Conservation (phyloP, 2,888 invertebrate genomes). For the Chrysopilus asiliformis region DNA sequence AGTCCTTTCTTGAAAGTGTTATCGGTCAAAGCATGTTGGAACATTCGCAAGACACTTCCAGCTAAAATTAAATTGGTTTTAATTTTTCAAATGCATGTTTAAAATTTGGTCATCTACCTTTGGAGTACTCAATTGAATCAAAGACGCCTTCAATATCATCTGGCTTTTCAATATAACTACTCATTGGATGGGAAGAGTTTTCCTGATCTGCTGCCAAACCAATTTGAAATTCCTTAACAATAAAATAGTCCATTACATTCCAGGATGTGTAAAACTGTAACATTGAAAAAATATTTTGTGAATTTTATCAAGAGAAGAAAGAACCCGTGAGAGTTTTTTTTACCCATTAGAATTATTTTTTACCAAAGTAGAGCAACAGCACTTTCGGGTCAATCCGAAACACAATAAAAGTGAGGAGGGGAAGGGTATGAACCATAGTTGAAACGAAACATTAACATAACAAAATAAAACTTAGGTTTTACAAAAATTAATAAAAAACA, state of each 20-base stretch:
- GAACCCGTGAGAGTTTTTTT: background rate
- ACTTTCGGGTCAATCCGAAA: background rate
- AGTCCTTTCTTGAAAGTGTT: conserved; percentile 1
- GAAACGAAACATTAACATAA: too few relatives aligned
- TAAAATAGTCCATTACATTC: conserved; percentile 64
- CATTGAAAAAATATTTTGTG: background rate
- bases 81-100: too few relatives aligned
- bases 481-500: too few relatives aligned
- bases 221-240: conserved; percentile 55
- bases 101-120: too few relatives aligned
- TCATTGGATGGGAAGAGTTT: conserved; percentile 65
- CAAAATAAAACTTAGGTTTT: too few relatives aligned
- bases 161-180: conserved; percentile 66
- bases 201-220: conserved; percentile 60
- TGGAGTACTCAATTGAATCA: conserved; percentile 76
- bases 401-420: background rate
- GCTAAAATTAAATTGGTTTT: conserved; percentile 40
- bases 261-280: conserved; percentile 45
- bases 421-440: too few relatives aligned
- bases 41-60: conserved; percentile 48
- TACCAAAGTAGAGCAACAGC: background rate
- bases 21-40: conserved; percentile 37
- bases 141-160: conserved; percentile 71
- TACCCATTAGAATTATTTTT: background rate
- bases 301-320: background rate